Evolutionary conservation across 2,888 invertebrate species (phyloP).

Genomic region (Alloscopus bannaensis): DNA sequence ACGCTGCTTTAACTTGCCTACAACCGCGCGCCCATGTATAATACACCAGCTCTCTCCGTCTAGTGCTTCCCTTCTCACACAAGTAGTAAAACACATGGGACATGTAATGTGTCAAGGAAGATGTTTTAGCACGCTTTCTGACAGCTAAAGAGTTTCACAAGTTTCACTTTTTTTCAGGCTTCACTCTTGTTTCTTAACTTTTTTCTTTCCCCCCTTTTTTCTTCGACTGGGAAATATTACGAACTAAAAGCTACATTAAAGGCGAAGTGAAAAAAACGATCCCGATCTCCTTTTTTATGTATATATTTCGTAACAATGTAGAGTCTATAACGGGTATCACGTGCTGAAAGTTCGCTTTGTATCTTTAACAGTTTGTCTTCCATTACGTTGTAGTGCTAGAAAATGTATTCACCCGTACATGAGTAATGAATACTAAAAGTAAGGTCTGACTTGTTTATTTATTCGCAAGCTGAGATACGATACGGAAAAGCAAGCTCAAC

Average conservation of each 20-base stretch:
- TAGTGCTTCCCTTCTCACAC: no score
- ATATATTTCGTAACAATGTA: no score
- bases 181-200: slow-evolving; percentile 9
- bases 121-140: slow-evolving; percentile 58
- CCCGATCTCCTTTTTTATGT: no score
- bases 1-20: no score
- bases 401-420: slow-evolving; percentile 30
- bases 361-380: no score
- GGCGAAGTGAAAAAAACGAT: slow-evolving; percentile 24
- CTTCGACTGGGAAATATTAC: slow-evolving; percentile 31
- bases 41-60: no score
- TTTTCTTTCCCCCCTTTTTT: slow-evolving; percentile 7
- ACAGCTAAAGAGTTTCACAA: slow-evolving; percentile 55
- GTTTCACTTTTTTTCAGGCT: slow-evolving; percentile 44
- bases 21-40: no score
- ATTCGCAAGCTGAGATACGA: slow-evolving; percentile 14
- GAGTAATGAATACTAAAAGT: slow-evolving; percentile 37
- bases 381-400: no score
- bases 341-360: no score
- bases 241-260: no score
- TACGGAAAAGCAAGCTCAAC: no score
- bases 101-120: slow-evolving; percentile 58
- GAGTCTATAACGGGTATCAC: no score
- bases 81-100: slow-evolving; percentile 49
- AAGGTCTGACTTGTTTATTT: slow-evolving; percentile 33